phyloP scores from a whole-genome alignment of 1,140 invertebrate genomes.

The Phenacoccus solenopsis region DNA sequence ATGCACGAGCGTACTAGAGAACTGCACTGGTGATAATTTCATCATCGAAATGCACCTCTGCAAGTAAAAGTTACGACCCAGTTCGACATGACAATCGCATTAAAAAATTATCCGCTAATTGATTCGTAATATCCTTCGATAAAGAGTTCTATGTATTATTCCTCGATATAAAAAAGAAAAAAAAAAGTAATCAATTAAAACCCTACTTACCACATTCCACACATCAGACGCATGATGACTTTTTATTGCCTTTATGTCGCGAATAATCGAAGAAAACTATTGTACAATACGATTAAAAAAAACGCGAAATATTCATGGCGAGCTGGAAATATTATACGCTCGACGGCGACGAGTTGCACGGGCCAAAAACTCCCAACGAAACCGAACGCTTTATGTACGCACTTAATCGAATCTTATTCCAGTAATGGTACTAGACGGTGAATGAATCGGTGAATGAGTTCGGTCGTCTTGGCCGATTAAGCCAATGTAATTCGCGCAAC shows the following conservation, averaged over 20 bases:
- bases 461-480: constrained; percentile 11
- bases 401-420: not conserved
- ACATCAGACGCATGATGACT: not conserved
- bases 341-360: not conserved
- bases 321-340: not conserved
- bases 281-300: not conserved
- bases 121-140: no score
- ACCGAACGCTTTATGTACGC: not conserved
- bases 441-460: constrained; percentile 14
- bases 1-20: not conserved
- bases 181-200: not conserved
- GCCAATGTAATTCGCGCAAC: not conserved
- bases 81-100: no score
- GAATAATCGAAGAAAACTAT: not conserved
- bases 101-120: no score
- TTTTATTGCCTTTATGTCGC: not conserved
- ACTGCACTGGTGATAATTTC: not conserved
- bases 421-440: constrained; percentile 13
- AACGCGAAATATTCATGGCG: not conserved
- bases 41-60: not conserved
- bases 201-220: not conserved
- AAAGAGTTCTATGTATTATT: no score
- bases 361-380: not conserved
- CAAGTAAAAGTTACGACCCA: no score
- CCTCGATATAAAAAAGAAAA: no score